phyloP scores from a whole-genome alignment of 2,888 invertebrate genomes.

The Pachydiplax longipennis region DNA sequence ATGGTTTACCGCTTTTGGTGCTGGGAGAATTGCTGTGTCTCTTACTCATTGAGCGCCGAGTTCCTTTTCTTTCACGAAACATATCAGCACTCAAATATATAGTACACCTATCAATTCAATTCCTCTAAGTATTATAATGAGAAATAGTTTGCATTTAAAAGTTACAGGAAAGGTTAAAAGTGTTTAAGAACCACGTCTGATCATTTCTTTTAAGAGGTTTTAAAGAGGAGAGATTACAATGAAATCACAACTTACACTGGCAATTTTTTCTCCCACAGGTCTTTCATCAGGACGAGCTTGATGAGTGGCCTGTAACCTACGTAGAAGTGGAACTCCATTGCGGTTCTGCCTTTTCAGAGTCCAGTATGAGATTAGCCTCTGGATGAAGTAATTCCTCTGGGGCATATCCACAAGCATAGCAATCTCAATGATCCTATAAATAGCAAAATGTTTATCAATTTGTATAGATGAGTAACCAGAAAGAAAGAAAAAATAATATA shows the following conservation, averaged over 20 bases:
- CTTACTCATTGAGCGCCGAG: too few relatives aligned
- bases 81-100: too few relatives aligned
- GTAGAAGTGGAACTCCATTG: slow-evolving; percentile 92
- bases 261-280: neutral
- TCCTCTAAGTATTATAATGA: too few relatives aligned
- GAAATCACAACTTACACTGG: neutral
- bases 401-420: slow-evolving; percentile 75
- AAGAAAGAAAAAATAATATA: neutral
- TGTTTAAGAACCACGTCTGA: too few relatives aligned
- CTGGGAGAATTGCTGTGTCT: too few relatives aligned
- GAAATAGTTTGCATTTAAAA: too few relatives aligned
- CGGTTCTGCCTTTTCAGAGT: slow-evolving; percentile 92
- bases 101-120: too few relatives aligned
- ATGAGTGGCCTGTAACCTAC: slow-evolving; percentile 73
- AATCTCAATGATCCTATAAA: slow-evolving; percentile 88
- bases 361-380: slow-evolving; percentile 94
- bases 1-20: too few relatives aligned
- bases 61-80: too few relatives aligned
- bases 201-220: too few relatives aligned
- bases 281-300: slow-evolving; percentile 28
- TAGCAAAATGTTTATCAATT: slow-evolving; percentile 33
- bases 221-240: too few relatives aligned
- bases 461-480: neutral
- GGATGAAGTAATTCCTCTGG: slow-evolving; percentile 85
- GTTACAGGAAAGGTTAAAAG: too few relatives aligned